Evolutionary conservation across 2,888 invertebrate species (phyloP), one percentile per base, ranked within the genome.

Genomic region (Chrysomela aeneicollis): DNA sequence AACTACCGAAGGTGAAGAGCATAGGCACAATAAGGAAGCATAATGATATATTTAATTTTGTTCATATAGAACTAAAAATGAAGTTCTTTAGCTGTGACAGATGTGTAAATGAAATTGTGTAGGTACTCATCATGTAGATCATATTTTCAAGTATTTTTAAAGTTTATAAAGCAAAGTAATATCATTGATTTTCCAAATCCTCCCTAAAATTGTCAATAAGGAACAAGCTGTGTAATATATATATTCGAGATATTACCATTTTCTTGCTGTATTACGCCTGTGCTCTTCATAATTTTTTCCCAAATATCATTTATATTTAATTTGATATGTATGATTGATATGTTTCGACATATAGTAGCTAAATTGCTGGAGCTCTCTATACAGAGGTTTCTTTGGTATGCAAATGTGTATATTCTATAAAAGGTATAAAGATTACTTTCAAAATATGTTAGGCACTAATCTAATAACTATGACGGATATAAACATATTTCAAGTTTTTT

Each of bases 381-480:
- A 64, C 61, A 66, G 63, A 65, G 60, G 62, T 68, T 63, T 62
- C 63, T 57, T 61, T 60, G 55, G 59, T 64, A 60, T 66, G 62
- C 66, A 53, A 55, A 62, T 64, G 59, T 63, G 61, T 68, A 66
- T 60, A 67, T 55, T 62, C 75, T 77, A 77, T 66, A 66, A 66
- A 73, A 75, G 73, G 74, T 78, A 77, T 77, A 75, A 73, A 75
- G 74, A 73, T 76, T 74, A 76, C 72, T 73, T 47, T 46, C 22
- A 57, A 57, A 74, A 73, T 74, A 73, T 78, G 64, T 71, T 69
- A 80, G 79, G 81, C 81, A 81, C 81, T 81, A 81, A 79, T 79
- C 80, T 81, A 81, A 79, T 71, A 60, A 62, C 52, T 50, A 47
- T 58, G 59, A 35, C 58, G 64, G 53, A 55, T 57, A 50, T 60